phyloP scores from a whole-genome alignment of 2,888 invertebrate genomes.

The Brachyopa scutellaris region DNA sequence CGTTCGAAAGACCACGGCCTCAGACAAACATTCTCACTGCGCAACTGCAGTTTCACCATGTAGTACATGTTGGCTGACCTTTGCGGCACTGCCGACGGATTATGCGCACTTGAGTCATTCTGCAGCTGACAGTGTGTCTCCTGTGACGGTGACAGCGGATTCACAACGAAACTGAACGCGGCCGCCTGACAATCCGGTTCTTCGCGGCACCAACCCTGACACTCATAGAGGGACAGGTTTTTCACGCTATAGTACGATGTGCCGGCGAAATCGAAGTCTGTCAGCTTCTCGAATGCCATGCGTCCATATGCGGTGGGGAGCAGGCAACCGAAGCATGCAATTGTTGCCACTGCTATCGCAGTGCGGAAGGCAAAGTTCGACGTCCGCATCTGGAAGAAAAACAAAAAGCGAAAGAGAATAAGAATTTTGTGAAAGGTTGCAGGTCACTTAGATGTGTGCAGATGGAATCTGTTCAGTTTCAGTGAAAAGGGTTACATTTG shows the following conservation, averaged over 20 bases:
- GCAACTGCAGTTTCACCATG: constrained; percentile 93
- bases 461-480: neutral
- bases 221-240: constrained; percentile 95
- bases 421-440: constrained; percentile 6
- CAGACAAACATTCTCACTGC: constrained; percentile 95
- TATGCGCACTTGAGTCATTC: constrained; percentile 95
- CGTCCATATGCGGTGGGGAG: constrained; percentile 84
- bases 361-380: constrained; percentile 53
- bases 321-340: constrained; percentile 73
- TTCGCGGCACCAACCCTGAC: constrained; percentile 97
- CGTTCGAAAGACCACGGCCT: constrained; percentile 97
- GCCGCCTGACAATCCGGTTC: constrained; percentile 96
- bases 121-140: constrained; percentile 95
- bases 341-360: constrained; percentile 58
- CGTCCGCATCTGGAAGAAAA: constrained; percentile 56
- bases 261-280: constrained; percentile 94
- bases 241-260: constrained; percentile 95
- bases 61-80: constrained; percentile 95
- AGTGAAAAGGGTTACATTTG: neutral
- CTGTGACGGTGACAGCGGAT: constrained; percentile 95
- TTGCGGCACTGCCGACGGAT: constrained; percentile 92
- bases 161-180: constrained; percentile 95
- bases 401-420: constrained; percentile 1
- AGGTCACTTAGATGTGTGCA: neutral
- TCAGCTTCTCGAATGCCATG: constrained; percentile 95